Conservation (phyloP, 2,797 vertebrate species). For the Pangasius macronema region DNA sequence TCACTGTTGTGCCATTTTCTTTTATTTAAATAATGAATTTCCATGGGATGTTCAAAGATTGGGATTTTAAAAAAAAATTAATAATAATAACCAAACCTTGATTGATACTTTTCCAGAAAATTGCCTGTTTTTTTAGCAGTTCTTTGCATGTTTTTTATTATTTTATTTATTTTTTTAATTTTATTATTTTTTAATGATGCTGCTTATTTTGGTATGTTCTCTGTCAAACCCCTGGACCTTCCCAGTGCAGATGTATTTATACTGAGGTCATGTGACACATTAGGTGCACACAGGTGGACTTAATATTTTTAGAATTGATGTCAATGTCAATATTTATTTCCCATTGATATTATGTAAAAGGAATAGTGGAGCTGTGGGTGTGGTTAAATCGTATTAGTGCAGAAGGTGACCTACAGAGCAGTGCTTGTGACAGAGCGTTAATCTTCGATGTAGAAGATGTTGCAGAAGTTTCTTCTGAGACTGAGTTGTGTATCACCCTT, state of each 20-base stretch:
- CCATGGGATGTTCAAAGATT: too few species aligned
- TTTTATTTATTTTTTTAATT: neutral
- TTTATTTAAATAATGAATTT: too few species aligned
- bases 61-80: too few species aligned
- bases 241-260: neutral
- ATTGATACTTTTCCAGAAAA: neutral
- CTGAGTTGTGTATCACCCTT: slow-evolving; percentile 61
- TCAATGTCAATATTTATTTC: neutral
- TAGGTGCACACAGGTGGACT: neutral
- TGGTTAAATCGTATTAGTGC: too few species aligned
- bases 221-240: neutral
- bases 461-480: neutral
- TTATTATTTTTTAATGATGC: neutral
- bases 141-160: neutral
- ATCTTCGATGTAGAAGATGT: neutral
- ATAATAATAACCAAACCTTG: neutral
- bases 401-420: neutral
- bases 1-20: neutral
- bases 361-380: too few species aligned
- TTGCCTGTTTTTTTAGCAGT: neutral
- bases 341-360: neutral
- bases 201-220: neutral
- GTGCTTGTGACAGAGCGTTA: neutral
- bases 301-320: neutral
- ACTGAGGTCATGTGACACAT: neutral